These are phyloP conservation scores for Pseudomyrmex sp. DNA, from an alignment of 1,140 invertebrate species.

Conservation along the genomic window DNA sequence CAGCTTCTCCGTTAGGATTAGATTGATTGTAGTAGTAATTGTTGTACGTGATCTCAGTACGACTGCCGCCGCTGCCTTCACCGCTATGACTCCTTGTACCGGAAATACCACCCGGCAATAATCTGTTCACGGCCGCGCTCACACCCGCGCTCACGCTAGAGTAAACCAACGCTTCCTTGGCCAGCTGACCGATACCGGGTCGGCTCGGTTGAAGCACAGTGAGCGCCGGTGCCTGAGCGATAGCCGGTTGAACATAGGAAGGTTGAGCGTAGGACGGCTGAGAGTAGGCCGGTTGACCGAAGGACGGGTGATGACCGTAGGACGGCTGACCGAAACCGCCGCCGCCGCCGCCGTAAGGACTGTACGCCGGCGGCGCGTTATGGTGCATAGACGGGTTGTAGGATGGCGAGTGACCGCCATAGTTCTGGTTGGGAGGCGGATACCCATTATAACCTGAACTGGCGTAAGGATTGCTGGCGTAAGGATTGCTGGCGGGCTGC, in stretches of 20 bases:
- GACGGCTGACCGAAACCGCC: slow-evolving; percentile 22
- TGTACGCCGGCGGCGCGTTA: slow-evolving; percentile 12
- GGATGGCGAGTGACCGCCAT: slow-evolving; percentile 22
- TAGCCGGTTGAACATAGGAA: slow-evolving; percentile 70
- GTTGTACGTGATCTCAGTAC: slow-evolving; percentile 82
- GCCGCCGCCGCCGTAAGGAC: slow-evolving; percentile 19
- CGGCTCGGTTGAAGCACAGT: slow-evolving; percentile 75
- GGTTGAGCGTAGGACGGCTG: slow-evolving; percentile 41
- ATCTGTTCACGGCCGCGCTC: slow-evolving; percentile 81
- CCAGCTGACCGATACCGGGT: slow-evolving; percentile 83
- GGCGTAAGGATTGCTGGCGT: slow-evolving; percentile 58
- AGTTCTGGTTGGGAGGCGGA: slow-evolving; percentile 29
- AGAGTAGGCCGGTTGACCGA: slow-evolving; percentile 45
- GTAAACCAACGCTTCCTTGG: slow-evolving; percentile 84
- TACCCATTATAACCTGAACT: slow-evolving; percentile 1
- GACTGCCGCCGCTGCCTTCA: slow-evolving; percentile 41
- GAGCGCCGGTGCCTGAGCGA: slow-evolving; percentile 73
- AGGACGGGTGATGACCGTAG: slow-evolving; percentile 44
- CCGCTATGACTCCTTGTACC: slow-evolving; percentile 69
- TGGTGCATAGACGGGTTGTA: slow-evolving; percentile 63
- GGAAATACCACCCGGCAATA: slow-evolving; percentile 83
- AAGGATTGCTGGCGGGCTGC: slow-evolving; percentile 63
- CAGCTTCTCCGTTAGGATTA: slow-evolving; percentile 36
- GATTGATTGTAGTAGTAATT: slow-evolving; percentile 82
- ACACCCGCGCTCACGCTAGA: slow-evolving; percentile 83